phyloP scores from a whole-genome alignment of 2,797 vertebrate species.

The Sternarchorhynchus goeldii region DNA sequence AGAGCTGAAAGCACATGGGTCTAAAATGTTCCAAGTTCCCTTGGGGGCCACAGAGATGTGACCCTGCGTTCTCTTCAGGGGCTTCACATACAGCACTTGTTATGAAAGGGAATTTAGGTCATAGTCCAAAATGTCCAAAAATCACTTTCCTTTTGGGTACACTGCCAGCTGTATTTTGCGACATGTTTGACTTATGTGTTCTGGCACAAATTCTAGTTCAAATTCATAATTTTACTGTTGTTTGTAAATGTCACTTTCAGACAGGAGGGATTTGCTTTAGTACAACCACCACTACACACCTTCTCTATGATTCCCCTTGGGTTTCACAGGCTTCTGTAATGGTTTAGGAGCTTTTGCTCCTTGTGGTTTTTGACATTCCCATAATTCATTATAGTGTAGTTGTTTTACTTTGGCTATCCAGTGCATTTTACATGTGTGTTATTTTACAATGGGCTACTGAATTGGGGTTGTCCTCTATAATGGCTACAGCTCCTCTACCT shows the following conservation, averaged over 20 bases:
- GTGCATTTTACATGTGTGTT: background rate
- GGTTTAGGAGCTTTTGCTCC: background rate
- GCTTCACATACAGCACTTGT: background rate
- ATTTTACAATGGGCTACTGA: background rate
- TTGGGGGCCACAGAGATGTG: background rate
- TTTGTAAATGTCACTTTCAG: too few species aligned
- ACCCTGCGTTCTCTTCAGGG: background rate
- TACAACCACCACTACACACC: too few species aligned
- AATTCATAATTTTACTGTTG: too few species aligned
- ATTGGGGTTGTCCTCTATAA: background rate
- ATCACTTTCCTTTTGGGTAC: background rate
- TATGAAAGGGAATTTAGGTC: slow-evolving; percentile 1
- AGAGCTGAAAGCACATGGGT: too few species aligned
- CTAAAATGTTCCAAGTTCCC: too few species aligned
- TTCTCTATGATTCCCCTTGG: too few species aligned
- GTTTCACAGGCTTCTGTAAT: too few species aligned
- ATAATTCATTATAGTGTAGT: too few species aligned
- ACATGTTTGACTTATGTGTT: background rate
- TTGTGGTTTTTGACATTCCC: background rate
- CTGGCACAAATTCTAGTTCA: too few species aligned
- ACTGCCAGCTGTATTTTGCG: background rate
- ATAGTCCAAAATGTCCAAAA: background rate
- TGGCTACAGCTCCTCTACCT: background rate
- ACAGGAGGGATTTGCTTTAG: too few species aligned
- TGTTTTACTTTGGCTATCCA: background rate